Percentiles rank a stretch among this genome's conserved stretches.
phyloP scores from a whole-genome alignment of 2,888 invertebrate genomes.

The Embidobia sp. region DNA sequence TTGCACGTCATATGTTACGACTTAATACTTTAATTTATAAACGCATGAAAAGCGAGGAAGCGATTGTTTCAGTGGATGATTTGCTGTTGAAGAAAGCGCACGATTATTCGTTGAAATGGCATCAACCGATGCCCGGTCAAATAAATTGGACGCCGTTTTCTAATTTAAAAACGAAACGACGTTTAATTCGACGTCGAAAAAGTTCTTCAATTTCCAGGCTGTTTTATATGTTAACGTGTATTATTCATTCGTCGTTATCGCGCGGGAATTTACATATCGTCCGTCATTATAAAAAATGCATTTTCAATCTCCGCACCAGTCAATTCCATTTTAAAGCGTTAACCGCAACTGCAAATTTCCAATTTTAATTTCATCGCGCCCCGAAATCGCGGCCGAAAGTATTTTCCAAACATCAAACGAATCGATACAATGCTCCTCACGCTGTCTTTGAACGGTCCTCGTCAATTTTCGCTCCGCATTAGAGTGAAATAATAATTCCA shows the following conservation, averaged over 20 bases:
- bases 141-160: no score
- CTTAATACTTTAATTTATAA: no score
- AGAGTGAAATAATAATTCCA: no score
- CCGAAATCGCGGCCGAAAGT: slow-evolving; percentile 9
- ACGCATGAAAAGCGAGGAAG: no score
- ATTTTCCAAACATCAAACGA: slow-evolving; percentile 10
- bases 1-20: no score
- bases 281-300: slow-evolving; percentile 19
- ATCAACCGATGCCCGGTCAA: no score
- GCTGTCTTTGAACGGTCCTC: slow-evolving; percentile 15
- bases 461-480: slow-evolving; percentile 6
- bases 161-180: no score
- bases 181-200: no score
- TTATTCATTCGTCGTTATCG: slow-evolving; percentile 17
- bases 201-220: neutral
- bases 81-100: no score
- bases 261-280: slow-evolving; percentile 19
- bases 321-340: slow-evolving; percentile 22
- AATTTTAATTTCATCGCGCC: slow-evolving; percentile 35
- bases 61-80: no score
- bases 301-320: slow-evolving; percentile 30
- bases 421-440: slow-evolving; percentile 9
- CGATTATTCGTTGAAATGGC: no score
- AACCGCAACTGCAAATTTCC: slow-evolving; percentile 20
- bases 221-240: slow-evolving; percentile 3